phyloP scores from a whole-genome alignment of 2,888 invertebrate species.

The Eupithecia dodoneata region DNA sequence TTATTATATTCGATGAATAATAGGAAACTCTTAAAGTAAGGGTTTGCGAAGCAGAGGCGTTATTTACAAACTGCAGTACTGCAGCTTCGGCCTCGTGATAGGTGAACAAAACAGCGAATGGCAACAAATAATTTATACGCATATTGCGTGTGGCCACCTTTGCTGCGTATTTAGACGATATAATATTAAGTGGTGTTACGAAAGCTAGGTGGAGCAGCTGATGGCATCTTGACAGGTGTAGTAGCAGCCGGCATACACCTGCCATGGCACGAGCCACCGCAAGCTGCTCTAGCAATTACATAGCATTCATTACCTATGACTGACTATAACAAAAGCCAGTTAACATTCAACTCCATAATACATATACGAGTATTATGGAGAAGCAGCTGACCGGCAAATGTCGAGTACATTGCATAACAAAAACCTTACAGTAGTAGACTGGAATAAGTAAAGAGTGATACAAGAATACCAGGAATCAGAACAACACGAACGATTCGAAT shows the following conservation, averaged over 20 bases:
- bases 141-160: slow-evolving; percentile 31
- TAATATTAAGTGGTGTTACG: slow-evolving; percentile 32
- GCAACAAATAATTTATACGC: slow-evolving; percentile 17
- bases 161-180: slow-evolving; percentile 25
- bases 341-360: slow-evolving; percentile 59
- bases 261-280: slow-evolving; percentile 76
- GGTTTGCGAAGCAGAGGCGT: too few species aligned
- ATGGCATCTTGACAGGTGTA: slow-evolving; percentile 77
- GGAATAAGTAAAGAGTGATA: slow-evolving; percentile 24
- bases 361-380: slow-evolving; percentile 36
- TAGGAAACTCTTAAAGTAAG: too few species aligned
- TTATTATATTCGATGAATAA: too few species aligned
- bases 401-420: slow-evolving; percentile 49
- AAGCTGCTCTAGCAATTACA: slow-evolving; percentile 76
- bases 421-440: slow-evolving; percentile 41
- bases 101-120: slow-evolving; percentile 16
- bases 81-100: slow-evolving; percentile 8
- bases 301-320: slow-evolving; percentile 58
- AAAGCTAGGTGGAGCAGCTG: slow-evolving; percentile 74
- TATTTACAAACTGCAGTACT: slow-evolving; percentile 4
- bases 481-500: slow-evolving; percentile 45
- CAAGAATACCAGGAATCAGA: slow-evolving; percentile 39
- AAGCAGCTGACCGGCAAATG: slow-evolving; percentile 63
- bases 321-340: slow-evolving; percentile 58
- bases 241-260: slow-evolving; percentile 78